Conservation (phyloP, 2,888 invertebrate genomes). For the Stenodera caucasica region DNA sequence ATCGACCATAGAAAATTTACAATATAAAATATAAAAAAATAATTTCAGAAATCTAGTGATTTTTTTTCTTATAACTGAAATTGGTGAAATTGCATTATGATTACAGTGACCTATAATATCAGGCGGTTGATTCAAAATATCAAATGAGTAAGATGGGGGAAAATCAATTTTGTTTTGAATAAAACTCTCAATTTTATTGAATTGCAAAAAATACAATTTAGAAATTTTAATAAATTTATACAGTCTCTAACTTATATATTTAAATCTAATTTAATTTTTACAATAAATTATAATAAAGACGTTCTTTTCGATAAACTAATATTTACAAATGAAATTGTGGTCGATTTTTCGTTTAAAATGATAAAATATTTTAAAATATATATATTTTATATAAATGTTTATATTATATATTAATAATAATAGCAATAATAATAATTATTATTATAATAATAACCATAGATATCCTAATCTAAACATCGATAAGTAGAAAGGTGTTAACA, state of each 20-base stretch:
- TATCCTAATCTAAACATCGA: conserved; percentile 9
- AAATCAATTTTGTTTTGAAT: neutral
- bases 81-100: too few species aligned
- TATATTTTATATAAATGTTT: neutral
- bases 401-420: neutral
- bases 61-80: too few species aligned
- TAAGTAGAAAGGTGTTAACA: conserved; percentile 11
- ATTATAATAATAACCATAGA: neutral
- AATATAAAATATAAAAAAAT: too few species aligned
- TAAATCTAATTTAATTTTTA: conserved; percentile 8
- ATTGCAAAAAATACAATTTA: conserved; percentile 12
- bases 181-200: conserved; percentile 6
- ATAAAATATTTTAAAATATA: neutral
- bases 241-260: conserved; percentile 10
- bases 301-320: conserved; percentile 1
- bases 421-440: neutral
- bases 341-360: neutral
- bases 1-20: neutral
- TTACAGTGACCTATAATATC: too few species aligned
- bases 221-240: conserved; percentile 11
- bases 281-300: conserved; percentile 6
- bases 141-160: too few species aligned
- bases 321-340: conserved; percentile 10
- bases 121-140: too few species aligned
- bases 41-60: too few species aligned